Conservation (phyloP, 2,888 invertebrate species). For the Phyllotreta striolata region DNA sequence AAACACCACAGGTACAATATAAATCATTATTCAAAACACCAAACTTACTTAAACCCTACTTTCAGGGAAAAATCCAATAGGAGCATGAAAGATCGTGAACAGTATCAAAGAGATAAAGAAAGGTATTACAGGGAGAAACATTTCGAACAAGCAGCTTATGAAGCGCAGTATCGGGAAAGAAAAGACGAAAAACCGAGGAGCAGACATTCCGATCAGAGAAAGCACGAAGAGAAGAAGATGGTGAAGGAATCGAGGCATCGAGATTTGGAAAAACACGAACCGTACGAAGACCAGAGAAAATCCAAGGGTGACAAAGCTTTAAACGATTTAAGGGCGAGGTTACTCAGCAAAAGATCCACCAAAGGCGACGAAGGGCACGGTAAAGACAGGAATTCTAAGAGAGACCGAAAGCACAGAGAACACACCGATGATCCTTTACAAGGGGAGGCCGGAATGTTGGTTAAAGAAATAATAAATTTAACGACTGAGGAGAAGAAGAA, state of each 20-base stretch:
- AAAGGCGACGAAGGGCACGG: conserved; percentile 64
- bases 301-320: conserved; percentile 69
- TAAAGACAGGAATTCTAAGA: conserved; percentile 44
- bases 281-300: conserved; percentile 60
- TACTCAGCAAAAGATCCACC: conserved; percentile 73
- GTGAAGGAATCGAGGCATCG: conserved; percentile 44
- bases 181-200: conserved; percentile 50
- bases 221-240: conserved; percentile 55
- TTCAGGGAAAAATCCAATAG: conserved; percentile 50
- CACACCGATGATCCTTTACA: conserved; percentile 54
- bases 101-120: conserved; percentile 60
- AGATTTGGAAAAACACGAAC: conserved; percentile 51
- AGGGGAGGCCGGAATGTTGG: conserved; percentile 59
- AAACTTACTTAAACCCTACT: conserved; percentile 6
- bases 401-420: conserved; percentile 47
- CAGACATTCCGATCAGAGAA: conserved; percentile 53
- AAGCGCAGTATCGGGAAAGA: conserved; percentile 55
- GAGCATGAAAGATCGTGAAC: conserved; percentile 55
- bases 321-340: conserved; percentile 78
- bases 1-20: conserved; percentile 56
- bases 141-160: conserved; percentile 53
- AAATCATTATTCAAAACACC: conserved; percentile 1
- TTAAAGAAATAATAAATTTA: conserved; percentile 61
- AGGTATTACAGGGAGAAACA: conserved; percentile 58
- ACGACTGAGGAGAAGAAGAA: conserved; percentile 55